Percentiles rank a stretch among this genome's conserved stretches.
Evolutionary conservation across 2,888 invertebrate species (phyloP).

Genomic region (Cheiracanthium punctorium): DNA sequence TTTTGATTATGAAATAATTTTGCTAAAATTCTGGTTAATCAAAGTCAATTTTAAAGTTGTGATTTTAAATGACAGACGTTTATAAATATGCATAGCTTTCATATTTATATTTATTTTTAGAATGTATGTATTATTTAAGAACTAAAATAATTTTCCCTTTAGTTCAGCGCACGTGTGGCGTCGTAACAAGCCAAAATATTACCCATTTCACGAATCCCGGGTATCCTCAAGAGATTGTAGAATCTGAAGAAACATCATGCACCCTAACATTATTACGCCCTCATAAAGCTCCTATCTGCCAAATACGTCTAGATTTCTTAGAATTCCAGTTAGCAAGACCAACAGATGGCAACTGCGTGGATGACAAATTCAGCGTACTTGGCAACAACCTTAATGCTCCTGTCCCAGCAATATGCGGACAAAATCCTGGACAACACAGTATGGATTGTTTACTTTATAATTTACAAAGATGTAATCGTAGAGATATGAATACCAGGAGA

Average conservation of each 20-base stretch:
- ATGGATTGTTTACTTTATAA: constrained; percentile 20
- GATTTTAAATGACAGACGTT: too few relatives aligned
- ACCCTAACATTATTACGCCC: constrained; percentile 66
- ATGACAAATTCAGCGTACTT: constrained; percentile 62
- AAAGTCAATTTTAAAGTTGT: too few relatives aligned
- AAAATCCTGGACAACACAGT: constrained; percentile 71
- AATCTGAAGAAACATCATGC: constrained; percentile 57
- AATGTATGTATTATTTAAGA: too few relatives aligned
- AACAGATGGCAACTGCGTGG: constrained; percentile 64
- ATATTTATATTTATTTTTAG: too few relatives aligned
- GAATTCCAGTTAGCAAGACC: constrained; percentile 70
- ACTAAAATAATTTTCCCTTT: constrained; percentile 5
- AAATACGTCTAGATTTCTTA: constrained; percentile 71
- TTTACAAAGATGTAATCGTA: not conserved
- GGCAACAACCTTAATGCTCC: constrained; percentile 69
- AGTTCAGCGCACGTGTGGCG: constrained; percentile 80
- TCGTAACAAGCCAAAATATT: constrained; percentile 85
- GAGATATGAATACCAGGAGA: too few relatives aligned
- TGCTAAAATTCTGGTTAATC: too few relatives aligned
- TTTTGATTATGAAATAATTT: too few relatives aligned
- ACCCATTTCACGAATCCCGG: constrained; percentile 88
- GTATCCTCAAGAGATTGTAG: constrained; percentile 67
- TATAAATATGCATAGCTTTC: too few relatives aligned
- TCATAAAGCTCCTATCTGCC: constrained; percentile 62
- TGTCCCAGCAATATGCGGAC: constrained; percentile 71